A percentile compares a stretch with the other conserved stretches of the same genome.
These are phyloP conservation scores for Heliothis peltigera DNA, from an alignment of 2,888 invertebrate species.

Conservation along the genomic window DNA sequence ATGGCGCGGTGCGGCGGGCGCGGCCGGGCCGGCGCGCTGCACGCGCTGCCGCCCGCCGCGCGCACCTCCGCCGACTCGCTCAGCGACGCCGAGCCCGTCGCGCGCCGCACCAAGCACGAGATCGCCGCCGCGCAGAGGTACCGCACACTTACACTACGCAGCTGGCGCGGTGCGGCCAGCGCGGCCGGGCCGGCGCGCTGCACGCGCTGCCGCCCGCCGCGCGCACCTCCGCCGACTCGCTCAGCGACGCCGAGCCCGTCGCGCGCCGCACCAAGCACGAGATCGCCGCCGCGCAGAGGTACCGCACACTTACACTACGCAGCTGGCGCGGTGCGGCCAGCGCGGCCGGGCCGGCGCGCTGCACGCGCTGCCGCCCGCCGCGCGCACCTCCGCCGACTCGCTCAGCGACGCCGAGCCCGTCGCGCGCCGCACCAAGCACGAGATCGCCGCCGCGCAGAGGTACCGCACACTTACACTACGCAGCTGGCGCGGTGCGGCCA, in stretches of 20 bases:
- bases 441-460: constrained; percentile 97
- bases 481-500: constrained; percentile 79
- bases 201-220: constrained; percentile 78
- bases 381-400: constrained; percentile 83
- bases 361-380: constrained; percentile 76
- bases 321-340: constrained; percentile 78
- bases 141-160: no score
- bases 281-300: constrained; percentile 96
- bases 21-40: constrained; percentile 71
- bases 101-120: constrained; percentile 98
- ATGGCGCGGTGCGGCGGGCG: constrained; percentile 79
- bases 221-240: constrained; percentile 82
- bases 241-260: constrained; percentile 96
- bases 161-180: constrained; percentile 76
- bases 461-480: no score
- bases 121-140: constrained; percentile 97
- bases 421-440: constrained; percentile 98
- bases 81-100: constrained; percentile 96
- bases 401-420: constrained; percentile 95
- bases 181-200: constrained; percentile 72
- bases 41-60: constrained; percentile 78
- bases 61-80: constrained; percentile 84
- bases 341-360: constrained; percentile 73
- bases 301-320: no score
- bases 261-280: constrained; percentile 98